Evolutionary conservation across 2,797 vertebrate species (phyloP).

Genomic region (Pangasius krempfi): DNA sequence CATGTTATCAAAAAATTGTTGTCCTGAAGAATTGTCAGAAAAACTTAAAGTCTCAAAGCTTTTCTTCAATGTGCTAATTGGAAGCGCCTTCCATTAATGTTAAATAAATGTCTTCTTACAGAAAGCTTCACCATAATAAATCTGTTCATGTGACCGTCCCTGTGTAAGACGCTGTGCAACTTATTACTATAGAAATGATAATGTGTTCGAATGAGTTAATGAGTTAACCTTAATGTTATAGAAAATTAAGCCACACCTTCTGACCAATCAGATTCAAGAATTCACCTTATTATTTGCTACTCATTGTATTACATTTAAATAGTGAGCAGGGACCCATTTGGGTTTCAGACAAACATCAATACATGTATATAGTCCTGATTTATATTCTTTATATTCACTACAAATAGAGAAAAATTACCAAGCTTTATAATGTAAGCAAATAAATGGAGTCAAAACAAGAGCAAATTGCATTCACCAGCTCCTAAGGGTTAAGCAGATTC

Average conservation of each 20-base stretch:
- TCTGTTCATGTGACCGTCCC: not conserved
- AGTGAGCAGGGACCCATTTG: not conserved
- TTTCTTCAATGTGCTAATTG: not conserved
- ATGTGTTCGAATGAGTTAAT: not conserved
- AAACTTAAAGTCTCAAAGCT: not conserved
- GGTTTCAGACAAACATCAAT: not conserved
- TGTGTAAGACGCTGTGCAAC: not conserved
- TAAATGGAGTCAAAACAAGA: slow-evolving; percentile 4
- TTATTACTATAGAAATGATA: not conserved
- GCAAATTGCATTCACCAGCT: slow-evolving; percentile 1
- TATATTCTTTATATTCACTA: not conserved
- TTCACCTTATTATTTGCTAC: not conserved
- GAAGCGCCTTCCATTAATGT: not conserved
- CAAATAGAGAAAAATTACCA: not conserved
- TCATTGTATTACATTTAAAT: not conserved
- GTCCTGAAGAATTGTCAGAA: not conserved
- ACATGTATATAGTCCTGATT: not conserved
- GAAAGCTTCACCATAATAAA: not conserved
- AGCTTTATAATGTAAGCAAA: slow-evolving; percentile 13
- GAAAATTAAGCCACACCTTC: not conserved
- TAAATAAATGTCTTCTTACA: not conserved
- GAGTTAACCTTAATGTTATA: not conserved
- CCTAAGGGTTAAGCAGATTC: slow-evolving; percentile 13
- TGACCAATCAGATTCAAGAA: slow-evolving; percentile 16
- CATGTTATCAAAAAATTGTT: not conserved